Percentiles rank a stretch among this genome's conserved stretches.
These are phyloP conservation scores for Melanotaenia parkinsoni DNA, from an alignment of 2,797 vertebrate genomes.

Conservation along the genomic window DNA sequence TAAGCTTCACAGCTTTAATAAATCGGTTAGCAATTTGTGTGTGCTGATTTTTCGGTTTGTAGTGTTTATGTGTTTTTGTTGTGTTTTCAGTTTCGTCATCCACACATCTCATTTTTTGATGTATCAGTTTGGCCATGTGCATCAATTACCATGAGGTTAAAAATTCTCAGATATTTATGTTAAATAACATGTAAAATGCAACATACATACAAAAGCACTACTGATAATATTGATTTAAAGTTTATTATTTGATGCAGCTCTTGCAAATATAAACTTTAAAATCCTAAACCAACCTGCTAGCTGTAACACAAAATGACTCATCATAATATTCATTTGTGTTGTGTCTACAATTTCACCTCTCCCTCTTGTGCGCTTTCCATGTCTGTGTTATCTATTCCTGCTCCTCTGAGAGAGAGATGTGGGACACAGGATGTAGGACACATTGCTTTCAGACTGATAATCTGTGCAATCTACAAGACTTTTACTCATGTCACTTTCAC, in stretches of 20 bases:
- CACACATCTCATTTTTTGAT: neutral
- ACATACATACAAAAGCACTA: neutral
- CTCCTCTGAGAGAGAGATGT: slow-evolving; percentile 47
- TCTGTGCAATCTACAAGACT: slow-evolving; percentile 41
- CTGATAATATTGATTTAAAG: neutral
- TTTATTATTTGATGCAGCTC: neutral
- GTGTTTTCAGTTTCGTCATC: no score
- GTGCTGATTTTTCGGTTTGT: no score
- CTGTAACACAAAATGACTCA: slow-evolving; percentile 9
- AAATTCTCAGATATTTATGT: neutral
- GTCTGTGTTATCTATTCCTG: slow-evolving; percentile 38
- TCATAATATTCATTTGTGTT: neutral
- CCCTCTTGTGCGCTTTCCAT: slow-evolving; percentile 21
- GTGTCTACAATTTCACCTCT: slow-evolving; percentile 8
- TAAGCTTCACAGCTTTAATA: no score
- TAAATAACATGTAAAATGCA: neutral
- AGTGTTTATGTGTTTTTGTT: no score
- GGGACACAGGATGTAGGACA: slow-evolving; percentile 60
- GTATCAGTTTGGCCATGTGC: neutral
- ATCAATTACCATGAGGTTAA: neutral
- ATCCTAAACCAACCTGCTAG: slow-evolving; percentile 5
- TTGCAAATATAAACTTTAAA: neutral
- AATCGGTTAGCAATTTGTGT: no score
- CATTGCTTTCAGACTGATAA: slow-evolving; percentile 35
- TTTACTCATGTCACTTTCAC: slow-evolving; percentile 17